These are phyloP conservation scores for Scotopteryx bipunctaria DNA, from an alignment of 2,888 invertebrate species.

Conservation along the genomic window DNA sequence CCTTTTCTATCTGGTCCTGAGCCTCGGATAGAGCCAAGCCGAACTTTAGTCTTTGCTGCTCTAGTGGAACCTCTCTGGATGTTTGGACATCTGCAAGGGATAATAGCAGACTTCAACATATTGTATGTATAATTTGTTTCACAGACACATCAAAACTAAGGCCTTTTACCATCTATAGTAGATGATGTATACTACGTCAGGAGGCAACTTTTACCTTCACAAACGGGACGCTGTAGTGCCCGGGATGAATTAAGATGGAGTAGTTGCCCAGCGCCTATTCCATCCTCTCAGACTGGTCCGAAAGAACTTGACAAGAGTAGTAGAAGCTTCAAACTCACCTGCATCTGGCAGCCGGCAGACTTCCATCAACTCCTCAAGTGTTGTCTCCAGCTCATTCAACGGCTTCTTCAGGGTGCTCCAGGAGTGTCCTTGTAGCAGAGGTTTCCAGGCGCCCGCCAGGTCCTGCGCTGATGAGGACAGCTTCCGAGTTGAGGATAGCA, in stretches of 20 bases:
- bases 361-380: constrained; percentile 18
- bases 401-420: constrained; percentile 31
- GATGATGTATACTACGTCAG: no score
- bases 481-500: constrained; percentile 43
- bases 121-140: no score
- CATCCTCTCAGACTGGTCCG: no score
- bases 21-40: constrained; percentile 28
- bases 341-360: constrained; percentile 13
- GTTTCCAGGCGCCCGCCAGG: constrained; percentile 31
- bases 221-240: no score
- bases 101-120: no score
- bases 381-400: constrained; percentile 35
- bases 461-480: constrained; percentile 36
- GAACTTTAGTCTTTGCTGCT: constrained; percentile 35
- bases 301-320: no score
- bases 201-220: no score
- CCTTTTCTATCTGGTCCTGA: constrained; percentile 24
- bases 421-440: constrained; percentile 30
- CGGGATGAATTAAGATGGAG: no score
- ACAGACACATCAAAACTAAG: no score
- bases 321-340: no score
- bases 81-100: constrained; percentile 10
- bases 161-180: no score
- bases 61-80: constrained; percentile 4
- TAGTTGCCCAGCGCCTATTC: no score